phyloP scores from a whole-genome alignment of 2,888 invertebrate genomes.

The Leptinotarsa peninsularis region DNA sequence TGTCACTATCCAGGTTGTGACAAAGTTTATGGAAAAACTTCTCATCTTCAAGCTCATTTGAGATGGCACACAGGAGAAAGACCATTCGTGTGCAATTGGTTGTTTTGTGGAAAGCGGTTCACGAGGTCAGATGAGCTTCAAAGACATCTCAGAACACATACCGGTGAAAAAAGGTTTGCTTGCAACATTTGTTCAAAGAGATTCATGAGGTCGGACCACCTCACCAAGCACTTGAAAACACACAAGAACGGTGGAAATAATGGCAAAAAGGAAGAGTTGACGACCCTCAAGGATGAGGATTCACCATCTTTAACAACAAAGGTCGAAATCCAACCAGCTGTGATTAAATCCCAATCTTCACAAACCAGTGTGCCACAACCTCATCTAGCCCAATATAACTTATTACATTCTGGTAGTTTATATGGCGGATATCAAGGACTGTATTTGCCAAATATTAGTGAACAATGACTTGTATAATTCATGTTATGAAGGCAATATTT shows the following conservation, averaged over 20 bases:
- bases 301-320: conserved; percentile 3
- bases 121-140: conserved; percentile 93
- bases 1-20: conserved; percentile 91
- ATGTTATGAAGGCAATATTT: conserved; percentile 21
- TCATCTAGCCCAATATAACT: conserved; percentile 44
- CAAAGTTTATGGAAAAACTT: conserved; percentile 92
- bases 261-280: conserved; percentile 37
- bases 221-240: conserved; percentile 93
- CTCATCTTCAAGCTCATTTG: conserved; percentile 75
- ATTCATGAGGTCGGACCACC: conserved; percentile 93
- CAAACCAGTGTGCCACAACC: conserved; percentile 28
- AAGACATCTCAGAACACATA: conserved; percentile 88
- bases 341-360: conserved; percentile 29
- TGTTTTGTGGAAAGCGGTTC: conserved; percentile 91
- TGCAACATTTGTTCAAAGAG: conserved; percentile 90
- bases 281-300: conserved; percentile 22
- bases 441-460: conserved; percentile 50
- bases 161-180: conserved; percentile 89
- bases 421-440: conserved; percentile 49
- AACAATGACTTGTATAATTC: conserved; percentile 41
- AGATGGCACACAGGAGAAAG: conserved; percentile 94
- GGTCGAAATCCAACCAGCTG: conserved; percentile 20
- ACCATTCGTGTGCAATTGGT: conserved; percentile 90
- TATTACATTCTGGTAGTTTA: conserved; percentile 41
- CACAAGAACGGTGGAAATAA: conserved; percentile 75